These are phyloP conservation scores for Sogatella furcifera DNA, from an alignment of 1,140 invertebrate species.

Conservation along the genomic window DNA sequence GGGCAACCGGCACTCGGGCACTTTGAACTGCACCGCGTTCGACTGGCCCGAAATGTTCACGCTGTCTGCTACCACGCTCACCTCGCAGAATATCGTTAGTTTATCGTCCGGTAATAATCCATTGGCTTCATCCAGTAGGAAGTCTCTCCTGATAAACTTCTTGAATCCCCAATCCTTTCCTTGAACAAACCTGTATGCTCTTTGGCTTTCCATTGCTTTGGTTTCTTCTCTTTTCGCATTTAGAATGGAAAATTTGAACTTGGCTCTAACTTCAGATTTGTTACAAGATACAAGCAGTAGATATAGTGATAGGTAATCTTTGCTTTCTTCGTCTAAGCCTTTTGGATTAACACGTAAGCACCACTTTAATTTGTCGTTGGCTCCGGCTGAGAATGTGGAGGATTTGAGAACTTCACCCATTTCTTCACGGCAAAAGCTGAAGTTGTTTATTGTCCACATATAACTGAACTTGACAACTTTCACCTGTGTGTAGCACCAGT, in stretches of 20 bases:
- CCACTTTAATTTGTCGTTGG: slow-evolving; percentile 99
- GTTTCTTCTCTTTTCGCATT: slow-evolving; percentile 99
- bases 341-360: slow-evolving; percentile 98
- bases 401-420: slow-evolving; percentile 99
- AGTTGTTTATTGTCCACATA: slow-evolving; percentile 99
- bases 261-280: slow-evolving; percentile 98
- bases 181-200: slow-evolving; percentile 42
- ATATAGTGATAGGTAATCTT: slow-evolving; percentile 98
- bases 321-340: slow-evolving; percentile 98
- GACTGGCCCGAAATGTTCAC: slow-evolving; percentile 94
- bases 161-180: slow-evolving; percentile 64
- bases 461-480: slow-evolving; percentile 99
- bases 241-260: slow-evolving; percentile 99
- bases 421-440: slow-evolving; percentile 98
- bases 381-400: slow-evolving; percentile 96
- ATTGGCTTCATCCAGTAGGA: slow-evolving; percentile 55
- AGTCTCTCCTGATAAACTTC: slow-evolving; percentile 55
- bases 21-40: slow-evolving; percentile 93
- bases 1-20: slow-evolving; percentile 88
- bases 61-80: slow-evolving; percentile 92
- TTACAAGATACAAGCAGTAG: slow-evolving; percentile 97
- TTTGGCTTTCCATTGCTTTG: slow-evolving; percentile 80
- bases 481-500: slow-evolving; percentile 97
- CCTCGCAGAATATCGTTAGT: slow-evolving; percentile 57
- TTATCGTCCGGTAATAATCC: slow-evolving; percentile 62